Evolutionary conservation across 2,113 vertebrate species (phyloP), one percentile per base, ranked within the genome.

Genomic region (Emydocephalus ijimae): DNA sequence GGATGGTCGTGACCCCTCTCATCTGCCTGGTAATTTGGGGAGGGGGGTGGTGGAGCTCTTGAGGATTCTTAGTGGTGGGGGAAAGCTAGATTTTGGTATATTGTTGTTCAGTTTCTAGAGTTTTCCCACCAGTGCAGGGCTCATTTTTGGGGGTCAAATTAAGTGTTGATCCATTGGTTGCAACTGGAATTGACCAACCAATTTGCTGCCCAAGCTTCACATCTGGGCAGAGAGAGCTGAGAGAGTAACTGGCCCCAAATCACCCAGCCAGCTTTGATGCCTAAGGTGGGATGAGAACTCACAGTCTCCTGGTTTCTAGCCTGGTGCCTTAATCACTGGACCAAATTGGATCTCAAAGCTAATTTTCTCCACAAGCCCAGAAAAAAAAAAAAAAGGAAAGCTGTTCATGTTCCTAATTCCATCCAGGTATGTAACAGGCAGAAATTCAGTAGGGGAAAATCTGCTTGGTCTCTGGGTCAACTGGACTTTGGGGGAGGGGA

Each of bases 1-100:
- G 98, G 98, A 98, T 98, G 90, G 98, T 98, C 94, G 95, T 99
- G 95, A 99, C 98, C 0, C 98, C 98, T 1, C 96, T 97, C 90
- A 96, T 99, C 95, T 99, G 98, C 95, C 97, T 98, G 98, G 98
- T 99, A 97, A 95, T 26, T 97, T 94, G 4, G 59, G 23, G 56
- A 1, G 55, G 50, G 50, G 48, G 3, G 43, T 12, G 24, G 48
- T n/a, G 4, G 24, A 8, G 15, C 12, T 34, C 64, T 18, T 26
- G 48, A 52, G 26, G 26, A 88, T 54, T 52, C 34, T 52, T 52
- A 18, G 48, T 18, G 29, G 18, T 48, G 23, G 50, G 14, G 23
- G 2, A 18, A 21, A 81, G 34, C 34, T 81, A 81, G 7, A 81
- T 8, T 34, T 69, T 34, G 64, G 29, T 69, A 6, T 2, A 15